Evolutionary conservation across 2,113 vertebrate genomes (phyloP).

Genomic region (Nannobrachium achirus): DNA sequence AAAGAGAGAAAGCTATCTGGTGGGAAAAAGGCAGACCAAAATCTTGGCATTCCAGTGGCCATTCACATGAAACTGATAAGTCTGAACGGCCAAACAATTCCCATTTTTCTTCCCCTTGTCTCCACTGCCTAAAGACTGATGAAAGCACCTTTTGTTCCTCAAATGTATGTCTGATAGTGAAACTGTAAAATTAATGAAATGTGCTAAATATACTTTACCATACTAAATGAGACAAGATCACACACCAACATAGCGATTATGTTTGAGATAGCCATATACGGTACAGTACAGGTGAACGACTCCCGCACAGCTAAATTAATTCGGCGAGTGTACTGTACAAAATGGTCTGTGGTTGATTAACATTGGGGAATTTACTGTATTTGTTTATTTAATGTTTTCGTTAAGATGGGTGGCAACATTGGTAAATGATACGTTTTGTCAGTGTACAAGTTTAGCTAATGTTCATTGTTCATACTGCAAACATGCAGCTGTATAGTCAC

Average conservation of each 20-base stretch:
- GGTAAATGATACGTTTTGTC: no score
- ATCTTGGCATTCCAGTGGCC: slow-evolving; percentile 75
- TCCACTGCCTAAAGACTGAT: slow-evolving; percentile 55
- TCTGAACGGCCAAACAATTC: slow-evolving; percentile 72
- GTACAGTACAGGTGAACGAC: slow-evolving; percentile 43
- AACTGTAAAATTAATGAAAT: slow-evolving; percentile 66
- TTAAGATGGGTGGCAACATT: not conserved
- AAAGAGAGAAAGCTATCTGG: slow-evolving; percentile 72
- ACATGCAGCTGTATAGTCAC: no score
- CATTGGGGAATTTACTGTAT: no score
- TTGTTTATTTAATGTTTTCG: not conserved
- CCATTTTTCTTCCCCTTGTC: slow-evolving; percentile 65
- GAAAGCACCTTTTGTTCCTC: slow-evolving; percentile 74
- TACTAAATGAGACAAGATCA: slow-evolving; percentile 44
- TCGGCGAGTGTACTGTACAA: no score
- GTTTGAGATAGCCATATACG: slow-evolving; percentile 16
- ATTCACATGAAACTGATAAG: slow-evolving; percentile 82
- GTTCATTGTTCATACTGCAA: no score
- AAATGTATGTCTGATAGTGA: slow-evolving; percentile 57
- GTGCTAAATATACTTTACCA: slow-evolving; percentile 41
- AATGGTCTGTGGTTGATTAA: no score
- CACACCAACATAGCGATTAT: slow-evolving; percentile 31
- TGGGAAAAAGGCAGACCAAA: slow-evolving; percentile 83
- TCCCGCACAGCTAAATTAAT: slow-evolving; percentile 12
- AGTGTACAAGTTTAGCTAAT: no score